Conservation (phyloP, 2,797 vertebrate genomes). For the Pseudochirops corinnae region DNA sequence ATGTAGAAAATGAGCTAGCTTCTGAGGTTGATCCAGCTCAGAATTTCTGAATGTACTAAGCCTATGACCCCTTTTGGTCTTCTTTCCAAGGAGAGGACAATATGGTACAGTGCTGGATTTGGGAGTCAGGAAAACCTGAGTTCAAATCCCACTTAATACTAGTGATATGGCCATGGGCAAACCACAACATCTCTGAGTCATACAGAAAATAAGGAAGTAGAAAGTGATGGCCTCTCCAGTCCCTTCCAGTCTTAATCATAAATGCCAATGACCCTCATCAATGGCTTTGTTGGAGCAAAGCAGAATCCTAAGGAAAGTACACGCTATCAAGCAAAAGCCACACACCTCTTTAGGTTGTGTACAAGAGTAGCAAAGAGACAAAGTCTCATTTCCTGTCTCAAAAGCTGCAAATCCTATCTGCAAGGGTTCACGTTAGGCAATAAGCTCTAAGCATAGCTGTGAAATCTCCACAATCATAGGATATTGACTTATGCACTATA, state of each 20-base stretch:
- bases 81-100: background rate
- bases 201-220: background rate
- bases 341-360: background rate
- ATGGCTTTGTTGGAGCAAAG: background rate
- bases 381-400: slow-evolving; percentile 30
- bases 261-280: background rate
- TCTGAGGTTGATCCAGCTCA: background rate
- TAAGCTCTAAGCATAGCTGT: background rate
- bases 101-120: background rate
- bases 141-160: background rate
- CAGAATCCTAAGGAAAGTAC: background rate
- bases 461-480: background rate
- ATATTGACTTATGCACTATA: background rate
- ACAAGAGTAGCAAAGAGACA: background rate
- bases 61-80: no score
- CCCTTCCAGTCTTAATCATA: background rate
- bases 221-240: background rate
- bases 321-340: background rate
- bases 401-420: background rate
- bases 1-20: background rate
- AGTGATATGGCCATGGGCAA: background rate
- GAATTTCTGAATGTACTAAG: background rate
- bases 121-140: background rate
- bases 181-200: background rate
- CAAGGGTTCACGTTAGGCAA: background rate